Evolutionary conservation across 2,797 vertebrate genomes (phyloP), one percentile per base, ranked within the genome.

Genomic region (Poeciliopsis infans): DNA sequence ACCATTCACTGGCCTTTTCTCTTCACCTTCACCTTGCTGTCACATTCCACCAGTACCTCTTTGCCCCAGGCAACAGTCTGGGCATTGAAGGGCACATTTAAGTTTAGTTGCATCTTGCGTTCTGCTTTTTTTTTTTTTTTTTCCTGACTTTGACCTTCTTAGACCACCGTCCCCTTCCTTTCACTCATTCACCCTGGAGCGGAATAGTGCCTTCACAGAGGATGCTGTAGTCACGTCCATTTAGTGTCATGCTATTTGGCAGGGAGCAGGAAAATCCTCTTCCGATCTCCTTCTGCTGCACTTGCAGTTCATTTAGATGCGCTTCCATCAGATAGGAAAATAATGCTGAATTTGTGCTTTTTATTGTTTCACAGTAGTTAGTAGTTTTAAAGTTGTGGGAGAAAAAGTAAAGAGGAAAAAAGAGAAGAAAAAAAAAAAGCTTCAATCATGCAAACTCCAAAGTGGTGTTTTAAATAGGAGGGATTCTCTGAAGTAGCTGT

Each of bases 61-160:
- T 71, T 78, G 89, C 92, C 89, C 2, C 71, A 82, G 86, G 91
- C 88, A 3, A 79, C 82, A 72, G 85, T 79, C 81, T 86, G 79
- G n/a, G 57, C 78, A 85, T 82, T 89, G 87, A 90, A 91, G 86
- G 89, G 85, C 86, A 84, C 80, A 70, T 82, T 88, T 79, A 86
- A 88, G 87, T 89, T 90, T 89, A 84, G 85, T 77, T 86, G 83
- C 84, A 83, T 85, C 86, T 86, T 86, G 79, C 79, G 86, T 77
- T 68, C 49, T 88, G 78, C 87, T 92, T 86, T 78, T 89, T 89
- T 15, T 47, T 49, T 47, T 46, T 92, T 86, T 78, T 89, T 90
- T 16, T 18, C 2, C 18, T 89, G 88, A 92, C 91, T 88, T 91
- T 92, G 89, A 90, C 91, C 87, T 90, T 84, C 84, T 76, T 53